phyloP scores from a whole-genome alignment of 1,140 invertebrate genomes.

The Halotydeus destructor region DNA sequence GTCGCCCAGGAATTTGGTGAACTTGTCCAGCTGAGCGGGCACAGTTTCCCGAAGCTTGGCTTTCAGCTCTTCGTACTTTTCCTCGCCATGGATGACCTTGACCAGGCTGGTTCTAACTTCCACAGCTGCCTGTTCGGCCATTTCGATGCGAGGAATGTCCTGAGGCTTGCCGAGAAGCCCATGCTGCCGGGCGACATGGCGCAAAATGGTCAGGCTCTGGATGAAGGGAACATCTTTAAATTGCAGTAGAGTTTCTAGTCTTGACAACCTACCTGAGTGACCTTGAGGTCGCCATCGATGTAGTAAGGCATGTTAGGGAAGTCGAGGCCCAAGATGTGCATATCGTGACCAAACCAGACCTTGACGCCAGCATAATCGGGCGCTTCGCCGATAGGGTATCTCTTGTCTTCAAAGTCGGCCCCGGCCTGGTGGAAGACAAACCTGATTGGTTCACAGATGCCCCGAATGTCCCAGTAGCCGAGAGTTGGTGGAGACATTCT shows the following conservation, averaged over 20 bases:
- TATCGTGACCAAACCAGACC: too few species aligned
- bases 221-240: too few species aligned
- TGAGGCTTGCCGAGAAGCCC: conserved; percentile 23
- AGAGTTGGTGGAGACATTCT: too few species aligned
- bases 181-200: conserved; percentile 26
- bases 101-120: conserved; percentile 27
- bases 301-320: conserved; percentile 23
- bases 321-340: conserved; percentile 20
- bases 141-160: conserved; percentile 24
- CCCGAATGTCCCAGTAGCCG: too few species aligned
- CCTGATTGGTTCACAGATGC: conserved; percentile 45
- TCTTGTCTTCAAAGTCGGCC: conserved; percentile 51
- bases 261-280: conserved; percentile 18
- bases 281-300: conserved; percentile 18
- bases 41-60: conserved; percentile 18
- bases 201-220: conserved; percentile 29
- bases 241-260: neutral
- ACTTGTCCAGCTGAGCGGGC: conserved; percentile 20
- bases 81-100: conserved; percentile 11
- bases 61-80: conserved; percentile 15
- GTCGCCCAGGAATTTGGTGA: conserved; percentile 24
- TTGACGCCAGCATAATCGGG: conserved; percentile 17
- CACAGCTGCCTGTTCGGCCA: conserved; percentile 26
- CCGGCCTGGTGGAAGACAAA: conserved; percentile 44
- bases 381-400: conserved; percentile 19